Percentiles rank a stretch among this genome's conserved stretches.
phyloP scores from a whole-genome alignment of 2,888 invertebrate species.

The Drosophila robusta region DNA sequence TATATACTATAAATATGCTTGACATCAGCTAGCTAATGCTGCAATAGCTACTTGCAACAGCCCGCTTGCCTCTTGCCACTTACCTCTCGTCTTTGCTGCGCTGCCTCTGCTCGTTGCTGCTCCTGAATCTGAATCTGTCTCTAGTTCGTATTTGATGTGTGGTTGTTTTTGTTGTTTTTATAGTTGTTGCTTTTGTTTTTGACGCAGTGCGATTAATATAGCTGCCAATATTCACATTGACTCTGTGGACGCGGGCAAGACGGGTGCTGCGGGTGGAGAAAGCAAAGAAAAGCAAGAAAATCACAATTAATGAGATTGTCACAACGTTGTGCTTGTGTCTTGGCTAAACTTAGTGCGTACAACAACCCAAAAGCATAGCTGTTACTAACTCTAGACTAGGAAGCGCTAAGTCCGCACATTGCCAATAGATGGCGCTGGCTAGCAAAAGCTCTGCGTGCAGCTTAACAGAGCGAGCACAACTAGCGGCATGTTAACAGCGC shows the following conservation, averaged over 20 bases:
- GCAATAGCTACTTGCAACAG: background rate
- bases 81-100: slow-evolving; percentile 47
- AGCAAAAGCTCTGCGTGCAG: slow-evolving; percentile 5
- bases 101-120: slow-evolving; percentile 28
- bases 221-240: slow-evolving; percentile 61
- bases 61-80: slow-evolving; percentile 44
- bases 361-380: slow-evolving; percentile 5
- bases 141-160: slow-evolving; percentile 55
- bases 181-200: slow-evolving; percentile 22
- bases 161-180: slow-evolving; percentile 33
- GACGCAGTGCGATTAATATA: slow-evolving; percentile 42
- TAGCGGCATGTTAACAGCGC: slow-evolving; percentile 3
- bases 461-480: background rate
- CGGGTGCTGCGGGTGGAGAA: slow-evolving; percentile 61
- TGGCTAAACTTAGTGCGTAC: slow-evolving; percentile 18
- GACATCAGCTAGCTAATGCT: background rate
- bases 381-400: slow-evolving; percentile 10
- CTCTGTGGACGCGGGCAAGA: slow-evolving; percentile 59
- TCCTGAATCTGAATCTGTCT: slow-evolving; percentile 50
- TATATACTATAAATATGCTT: background rate
- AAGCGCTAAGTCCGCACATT: slow-evolving; percentile 8
- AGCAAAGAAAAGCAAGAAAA: slow-evolving; percentile 5
- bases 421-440: slow-evolving; percentile 42
- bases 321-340: slow-evolving; percentile 16
- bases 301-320: slow-evolving; percentile 1